Conservation (phyloP, 35 echinoderm and acorn worm species). For the Stichopus chloronotus region DNA sequence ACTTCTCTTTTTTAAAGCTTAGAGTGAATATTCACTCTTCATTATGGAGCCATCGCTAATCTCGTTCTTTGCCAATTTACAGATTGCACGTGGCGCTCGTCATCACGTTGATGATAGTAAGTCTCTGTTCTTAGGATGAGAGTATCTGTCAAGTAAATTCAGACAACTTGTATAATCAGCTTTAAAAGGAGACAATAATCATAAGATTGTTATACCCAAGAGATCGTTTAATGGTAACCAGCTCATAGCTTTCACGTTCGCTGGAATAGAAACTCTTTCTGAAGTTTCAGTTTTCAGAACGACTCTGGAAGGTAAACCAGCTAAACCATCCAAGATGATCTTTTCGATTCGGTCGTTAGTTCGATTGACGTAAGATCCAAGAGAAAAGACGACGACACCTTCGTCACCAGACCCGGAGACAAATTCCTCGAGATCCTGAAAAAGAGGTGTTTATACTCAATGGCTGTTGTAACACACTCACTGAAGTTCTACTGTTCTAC, state of each 20-base stretch:
- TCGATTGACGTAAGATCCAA: background rate
- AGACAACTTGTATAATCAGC: too few species aligned
- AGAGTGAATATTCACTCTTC: too few species aligned
- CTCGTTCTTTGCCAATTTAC: too few species aligned
- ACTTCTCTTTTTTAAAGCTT: too few species aligned
- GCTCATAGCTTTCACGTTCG: slow-evolving; percentile 2
- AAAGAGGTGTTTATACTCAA: background rate
- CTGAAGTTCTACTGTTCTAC: too few species aligned
- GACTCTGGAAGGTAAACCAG: background rate
- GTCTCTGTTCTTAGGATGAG: too few species aligned
- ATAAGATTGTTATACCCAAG: background rate
- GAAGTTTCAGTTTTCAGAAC: background rate
- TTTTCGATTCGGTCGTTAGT: background rate
- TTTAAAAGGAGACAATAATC: too few species aligned
- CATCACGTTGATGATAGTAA: too few species aligned
- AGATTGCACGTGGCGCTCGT: too few species aligned
- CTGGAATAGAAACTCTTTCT: background rate
- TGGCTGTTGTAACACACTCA: too few species aligned
- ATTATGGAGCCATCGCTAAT: too few species aligned
- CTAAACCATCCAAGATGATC: background rate
- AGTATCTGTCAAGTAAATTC: too few species aligned
- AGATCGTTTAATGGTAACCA: slow-evolving; percentile 17
- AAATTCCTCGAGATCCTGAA: background rate
- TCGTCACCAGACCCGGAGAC: background rate
- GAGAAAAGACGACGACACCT: background rate